Conservation (phyloP, 1,140 invertebrate genomes). For the Drosophila takahashii region DNA sequence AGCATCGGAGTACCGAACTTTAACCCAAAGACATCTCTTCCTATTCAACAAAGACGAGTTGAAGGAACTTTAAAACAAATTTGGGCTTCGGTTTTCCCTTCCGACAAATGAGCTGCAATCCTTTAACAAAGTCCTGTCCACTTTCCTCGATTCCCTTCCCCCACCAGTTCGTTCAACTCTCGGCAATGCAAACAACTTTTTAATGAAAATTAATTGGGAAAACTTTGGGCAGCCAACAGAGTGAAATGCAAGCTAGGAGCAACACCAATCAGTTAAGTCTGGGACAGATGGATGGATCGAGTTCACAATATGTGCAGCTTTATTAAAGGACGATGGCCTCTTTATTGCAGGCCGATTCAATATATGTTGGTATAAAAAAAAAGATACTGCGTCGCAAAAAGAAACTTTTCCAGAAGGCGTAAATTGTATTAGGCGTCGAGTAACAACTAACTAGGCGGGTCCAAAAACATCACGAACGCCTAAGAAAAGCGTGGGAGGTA, state of each 20-base stretch:
- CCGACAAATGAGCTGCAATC: conserved; percentile 39
- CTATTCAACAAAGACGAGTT: conserved; percentile 2
- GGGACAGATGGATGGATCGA: conserved; percentile 2
- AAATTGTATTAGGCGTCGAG: conserved; percentile 42
- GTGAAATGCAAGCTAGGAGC: conserved; percentile 32
- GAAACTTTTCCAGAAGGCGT: conserved; percentile 39
- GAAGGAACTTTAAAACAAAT: conserved; percentile 12
- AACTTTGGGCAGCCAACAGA: conserved; percentile 21
- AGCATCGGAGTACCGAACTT: too few species aligned
- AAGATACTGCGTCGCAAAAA: conserved; percentile 39
- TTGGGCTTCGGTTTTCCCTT: conserved; percentile 7
- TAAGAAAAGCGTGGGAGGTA: conserved; percentile 26
- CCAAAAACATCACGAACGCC: conserved; percentile 28
- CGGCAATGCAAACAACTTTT: conserved; percentile 54
- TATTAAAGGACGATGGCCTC: conserved; percentile 21
- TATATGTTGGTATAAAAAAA: conserved; percentile 11
- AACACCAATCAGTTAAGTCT: conserved; percentile 19
- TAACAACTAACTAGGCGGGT: conserved; percentile 17
- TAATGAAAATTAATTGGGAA: conserved; percentile 67
- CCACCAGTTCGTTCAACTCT: conserved; percentile 55
- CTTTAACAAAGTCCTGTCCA: conserved; percentile 24
- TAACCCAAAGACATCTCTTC: background rate
- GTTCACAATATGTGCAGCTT: conserved; percentile 24
- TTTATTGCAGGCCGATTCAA: background rate
- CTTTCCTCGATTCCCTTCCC: background rate